phyloP scores from a whole-genome alignment of 2,797 vertebrate genomes.

The Trematomus bernacchii region DNA sequence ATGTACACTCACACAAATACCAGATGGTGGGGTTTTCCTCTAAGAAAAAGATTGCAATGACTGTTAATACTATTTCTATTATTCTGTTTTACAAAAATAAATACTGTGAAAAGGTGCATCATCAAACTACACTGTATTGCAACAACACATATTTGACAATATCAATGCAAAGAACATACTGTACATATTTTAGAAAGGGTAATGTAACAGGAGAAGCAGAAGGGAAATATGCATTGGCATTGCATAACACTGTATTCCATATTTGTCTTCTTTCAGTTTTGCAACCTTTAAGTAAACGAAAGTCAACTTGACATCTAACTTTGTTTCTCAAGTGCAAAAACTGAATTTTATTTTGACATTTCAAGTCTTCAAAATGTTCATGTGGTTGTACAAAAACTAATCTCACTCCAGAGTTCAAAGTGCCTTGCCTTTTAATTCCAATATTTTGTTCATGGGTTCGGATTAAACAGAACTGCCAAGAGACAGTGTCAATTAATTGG shows the following conservation, averaged over 20 bases:
- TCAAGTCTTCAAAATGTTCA: conserved; percentile 59
- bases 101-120: not conserved
- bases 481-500: conserved; percentile 73
- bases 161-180: conserved; percentile 5
- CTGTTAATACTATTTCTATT: conserved; percentile 15
- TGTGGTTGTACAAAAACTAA: conserved; percentile 21
- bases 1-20: not conserved
- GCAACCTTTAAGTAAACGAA: conserved; percentile 67
- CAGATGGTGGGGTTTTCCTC: not conserved
- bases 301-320: conserved; percentile 69
- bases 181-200: conserved; percentile 6
- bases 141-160: not conserved
- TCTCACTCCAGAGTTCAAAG: conserved; percentile 42
- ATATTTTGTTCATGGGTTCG: conserved; percentile 13
- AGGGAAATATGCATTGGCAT: conserved; percentile 16
- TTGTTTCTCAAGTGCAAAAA: conserved; percentile 57
- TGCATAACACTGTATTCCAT: conserved; percentile 37
- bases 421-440: conserved; percentile 52
- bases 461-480: conserved; percentile 67
- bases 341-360: conserved; percentile 62
- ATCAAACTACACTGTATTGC: conserved; percentile 9
- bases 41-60: conserved; percentile 3
- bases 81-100: conserved; percentile 29
- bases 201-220: not conserved
- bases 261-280: conserved; percentile 53